Conservation (phyloP, 2,888 invertebrate species). For the Ceramica pisi region DNA sequence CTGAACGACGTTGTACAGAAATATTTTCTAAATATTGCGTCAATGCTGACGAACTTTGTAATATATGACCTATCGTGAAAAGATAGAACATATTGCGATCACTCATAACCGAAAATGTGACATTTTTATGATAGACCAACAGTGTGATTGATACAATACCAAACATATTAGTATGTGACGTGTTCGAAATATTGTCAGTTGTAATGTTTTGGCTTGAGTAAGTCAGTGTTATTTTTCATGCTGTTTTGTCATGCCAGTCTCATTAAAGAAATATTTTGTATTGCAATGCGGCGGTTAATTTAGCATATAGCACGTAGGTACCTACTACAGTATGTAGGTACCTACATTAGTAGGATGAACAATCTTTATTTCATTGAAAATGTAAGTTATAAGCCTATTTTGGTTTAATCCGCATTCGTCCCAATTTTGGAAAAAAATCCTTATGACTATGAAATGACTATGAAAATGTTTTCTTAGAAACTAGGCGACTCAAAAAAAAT, state of each 20-base stretch:
- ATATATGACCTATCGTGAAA: conserved; percentile 64
- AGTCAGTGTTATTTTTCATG: conserved; percentile 41
- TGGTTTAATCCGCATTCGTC: neutral
- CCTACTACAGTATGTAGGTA: neutral
- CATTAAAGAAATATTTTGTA: conserved; percentile 28
- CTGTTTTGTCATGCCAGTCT: conserved; percentile 21
- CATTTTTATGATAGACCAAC: conserved; percentile 55
- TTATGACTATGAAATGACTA: too few species aligned
- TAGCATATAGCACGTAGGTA: conserved; percentile 22
- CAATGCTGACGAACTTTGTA: conserved; percentile 56
- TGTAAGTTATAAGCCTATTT: neutral
- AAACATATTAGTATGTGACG: conserved; percentile 46
- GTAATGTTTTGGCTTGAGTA: conserved; percentile 50
- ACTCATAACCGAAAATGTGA: conserved; percentile 52
- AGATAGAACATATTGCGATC: conserved; percentile 60
- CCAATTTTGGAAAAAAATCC: neutral
- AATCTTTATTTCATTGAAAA: conserved; percentile 7
- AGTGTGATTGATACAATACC: conserved; percentile 52
- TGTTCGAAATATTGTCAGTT: conserved; percentile 46
- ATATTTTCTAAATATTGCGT: conserved; percentile 65
- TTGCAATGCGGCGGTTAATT: conserved; percentile 14
- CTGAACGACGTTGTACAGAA: conserved; percentile 44
- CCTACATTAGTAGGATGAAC: neutral
- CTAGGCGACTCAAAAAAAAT: neutral
- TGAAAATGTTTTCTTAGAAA: neutral